These are phyloP conservation scores for Barypeithes pellucidus DNA, from an alignment of 2,888 invertebrate genomes.

Conservation along the genomic window DNA sequence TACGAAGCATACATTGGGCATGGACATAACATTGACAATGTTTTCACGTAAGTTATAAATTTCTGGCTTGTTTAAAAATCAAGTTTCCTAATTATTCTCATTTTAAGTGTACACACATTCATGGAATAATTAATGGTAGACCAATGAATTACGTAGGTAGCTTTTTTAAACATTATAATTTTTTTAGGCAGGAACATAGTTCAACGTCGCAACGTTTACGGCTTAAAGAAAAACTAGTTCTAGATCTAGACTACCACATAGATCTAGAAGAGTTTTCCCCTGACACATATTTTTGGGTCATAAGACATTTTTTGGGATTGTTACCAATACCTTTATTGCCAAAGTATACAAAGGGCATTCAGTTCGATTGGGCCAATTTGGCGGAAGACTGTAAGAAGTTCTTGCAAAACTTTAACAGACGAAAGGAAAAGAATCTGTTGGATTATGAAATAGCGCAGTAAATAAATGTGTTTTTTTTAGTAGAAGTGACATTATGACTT, in stretches of 20 bases:
- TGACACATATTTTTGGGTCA: conserved; percentile 59
- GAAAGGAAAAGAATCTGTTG: conserved; percentile 38
- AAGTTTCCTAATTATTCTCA: too few relatives aligned
- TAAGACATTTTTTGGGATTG: conserved; percentile 60
- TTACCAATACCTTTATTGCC: conserved; percentile 60
- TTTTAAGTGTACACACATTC: too few relatives aligned
- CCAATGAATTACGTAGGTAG: too few relatives aligned
- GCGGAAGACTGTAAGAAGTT: conserved; percentile 53
- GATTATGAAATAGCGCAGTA: conserved; percentile 56
- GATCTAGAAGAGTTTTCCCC: conserved; percentile 38
- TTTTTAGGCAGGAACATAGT: conserved; percentile 48
- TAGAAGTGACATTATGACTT: too few relatives aligned
- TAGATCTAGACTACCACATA: conserved; percentile 38
- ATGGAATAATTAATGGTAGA: too few relatives aligned
- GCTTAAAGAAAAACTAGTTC: conserved; percentile 57
- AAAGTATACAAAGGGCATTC: conserved; percentile 49
- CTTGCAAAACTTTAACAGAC: conserved; percentile 45
- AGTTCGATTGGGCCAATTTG: conserved; percentile 56
- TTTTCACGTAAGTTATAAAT: conserved; percentile 55
- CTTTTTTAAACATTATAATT: too few relatives aligned
- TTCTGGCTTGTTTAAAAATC: too few relatives aligned
- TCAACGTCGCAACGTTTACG: conserved; percentile 52
- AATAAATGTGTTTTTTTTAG: too few relatives aligned
- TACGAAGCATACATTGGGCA: conserved; percentile 44
- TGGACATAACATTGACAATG: conserved; percentile 38